Conservation (phyloP, 37 sponge, comb jelly and placozoan species). For the Bolinopsis microptera region DNA sequence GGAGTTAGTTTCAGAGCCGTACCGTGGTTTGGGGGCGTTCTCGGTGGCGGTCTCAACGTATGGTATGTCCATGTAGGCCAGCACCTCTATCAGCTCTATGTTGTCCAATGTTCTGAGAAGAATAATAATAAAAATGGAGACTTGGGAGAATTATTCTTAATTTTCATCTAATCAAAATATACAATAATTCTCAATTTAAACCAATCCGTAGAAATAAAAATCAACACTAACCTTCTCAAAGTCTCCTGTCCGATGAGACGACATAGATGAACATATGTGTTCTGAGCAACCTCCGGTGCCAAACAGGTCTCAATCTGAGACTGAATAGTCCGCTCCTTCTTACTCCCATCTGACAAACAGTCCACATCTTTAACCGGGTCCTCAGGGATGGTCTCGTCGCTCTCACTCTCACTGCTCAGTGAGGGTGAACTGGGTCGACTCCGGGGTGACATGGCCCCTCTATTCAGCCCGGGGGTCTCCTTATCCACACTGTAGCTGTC, state of each 20-base stretch:
- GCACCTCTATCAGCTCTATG: slow-evolving; percentile 52
- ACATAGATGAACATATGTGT: slow-evolving; percentile 7
- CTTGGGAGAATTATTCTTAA: not conserved
- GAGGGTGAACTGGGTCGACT: not conserved
- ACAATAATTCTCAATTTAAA: no score
- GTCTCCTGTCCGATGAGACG: slow-evolving; percentile 61
- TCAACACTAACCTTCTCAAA: not conserved
- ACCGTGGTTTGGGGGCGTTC: not conserved
- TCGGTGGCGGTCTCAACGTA: not conserved
- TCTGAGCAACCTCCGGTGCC: slow-evolving; percentile 48
- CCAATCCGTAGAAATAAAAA: no score
- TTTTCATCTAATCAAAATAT: not conserved
- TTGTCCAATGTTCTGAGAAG: not conserved
- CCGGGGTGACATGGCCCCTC: not conserved
- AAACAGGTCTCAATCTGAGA: slow-evolving; percentile 16
- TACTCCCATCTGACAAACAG: not conserved
- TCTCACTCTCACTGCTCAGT: not conserved
- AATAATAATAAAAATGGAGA: not conserved
- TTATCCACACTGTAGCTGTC: not conserved
- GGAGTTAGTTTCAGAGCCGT: not conserved
- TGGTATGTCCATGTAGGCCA: slow-evolving; percentile 65
- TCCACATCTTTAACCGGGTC: not conserved
- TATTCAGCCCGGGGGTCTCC: not conserved
- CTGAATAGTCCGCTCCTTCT: slow-evolving; percentile 41
- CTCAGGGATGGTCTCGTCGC: not conserved